Evolutionary conservation across 2,113 vertebrate species (phyloP), one percentile per base, ranked within the genome.

Genomic region (Aegypius monachus): DNA sequence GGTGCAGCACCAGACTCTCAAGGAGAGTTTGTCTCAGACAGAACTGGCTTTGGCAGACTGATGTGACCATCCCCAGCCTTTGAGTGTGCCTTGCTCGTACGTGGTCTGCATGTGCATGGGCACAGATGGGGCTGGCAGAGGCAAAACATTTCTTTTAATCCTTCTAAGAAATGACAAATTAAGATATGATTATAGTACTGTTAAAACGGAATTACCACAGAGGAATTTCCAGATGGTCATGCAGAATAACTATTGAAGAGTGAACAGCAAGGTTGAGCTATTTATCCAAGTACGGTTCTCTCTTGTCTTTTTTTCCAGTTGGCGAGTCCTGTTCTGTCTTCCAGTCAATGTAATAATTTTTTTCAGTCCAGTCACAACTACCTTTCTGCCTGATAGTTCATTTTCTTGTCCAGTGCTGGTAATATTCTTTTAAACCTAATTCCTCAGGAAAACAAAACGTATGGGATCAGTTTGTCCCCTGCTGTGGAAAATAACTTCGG

Each of bases 121-220:
- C 92, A 81, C 95, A 97, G 92, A 94, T 94, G 95, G 78, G 47
- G 17, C 90, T 93, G 78, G 83, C 66, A 82, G 68, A 94, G 59
- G 23, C 6, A 9, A 95, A 89, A 56, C 23, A n/a, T 50, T 96
- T 75, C 72, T 96, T 93, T 84, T 80, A 94, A 96, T 95, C 87
- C 71, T 97, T 95, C 73, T 82, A 93, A 95, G 91, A 97, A 97
- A 95, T 92, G 47, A 66, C 70, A 86, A 92, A 97, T 97, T 96
- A 95, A 80, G 81, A 91, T 92, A 66, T 89, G 88, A 96, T 97
- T 94, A 96, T 75, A 73, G 88, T 83, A 88, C 58, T 87, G 89
- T 92, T 94, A 72, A 86, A 96, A 97, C 92, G 58, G 38, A 96
- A 95, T 94, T 86, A 74, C 65, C 72, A 85, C 83, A 73, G 81